phyloP scores from a whole-genome alignment of 2,797 vertebrate genomes.

The Tiaroga cobitis region DNA sequence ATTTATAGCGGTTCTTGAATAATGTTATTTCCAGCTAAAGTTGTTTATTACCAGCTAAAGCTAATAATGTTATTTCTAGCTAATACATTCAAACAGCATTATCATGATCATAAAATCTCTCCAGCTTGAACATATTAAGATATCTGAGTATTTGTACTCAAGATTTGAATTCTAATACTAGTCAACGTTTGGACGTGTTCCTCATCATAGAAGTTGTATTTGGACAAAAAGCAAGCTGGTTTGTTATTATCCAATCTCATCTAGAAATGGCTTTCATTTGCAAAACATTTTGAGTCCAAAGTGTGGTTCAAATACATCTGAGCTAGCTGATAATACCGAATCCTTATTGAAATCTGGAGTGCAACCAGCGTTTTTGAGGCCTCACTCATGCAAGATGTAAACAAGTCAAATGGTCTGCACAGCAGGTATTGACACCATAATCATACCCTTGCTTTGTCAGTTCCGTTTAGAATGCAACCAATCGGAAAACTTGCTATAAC shows the following conservation, averaged over 20 bases:
- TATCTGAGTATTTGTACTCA: conserved; percentile 30
- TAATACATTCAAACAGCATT: not conserved
- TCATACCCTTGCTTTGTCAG: conserved; percentile 58
- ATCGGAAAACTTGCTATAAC: conserved; percentile 52
- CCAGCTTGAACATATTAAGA: conserved; percentile 16
- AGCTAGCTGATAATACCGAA: conserved; percentile 39
- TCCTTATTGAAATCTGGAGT: conserved; percentile 35
- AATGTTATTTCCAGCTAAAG: too few species aligned
- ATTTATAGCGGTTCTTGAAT: too few species aligned
- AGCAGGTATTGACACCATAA: conserved; percentile 58
- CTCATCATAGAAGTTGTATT: conserved; percentile 73
- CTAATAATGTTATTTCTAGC: too few species aligned
- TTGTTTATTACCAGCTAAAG: too few species aligned
- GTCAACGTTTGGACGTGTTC: conserved; percentile 48
- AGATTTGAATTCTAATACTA: conserved; percentile 28
- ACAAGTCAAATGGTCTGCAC: conserved; percentile 55
- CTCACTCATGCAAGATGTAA: conserved; percentile 55
- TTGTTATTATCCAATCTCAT: conserved; percentile 70
- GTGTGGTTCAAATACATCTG: conserved; percentile 50
- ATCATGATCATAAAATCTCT: not conserved
- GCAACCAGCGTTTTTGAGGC: conserved; percentile 42
- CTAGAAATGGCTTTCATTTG: conserved; percentile 52
- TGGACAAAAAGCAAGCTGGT: conserved; percentile 69
- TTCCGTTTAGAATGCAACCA: conserved; percentile 51
- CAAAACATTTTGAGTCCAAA: conserved; percentile 44